A percentile compares a stretch with the other conserved stretches of the same genome.
phyloP scores from a whole-genome alignment of 1,140 invertebrate genomes.

The Galleria mellonella region DNA sequence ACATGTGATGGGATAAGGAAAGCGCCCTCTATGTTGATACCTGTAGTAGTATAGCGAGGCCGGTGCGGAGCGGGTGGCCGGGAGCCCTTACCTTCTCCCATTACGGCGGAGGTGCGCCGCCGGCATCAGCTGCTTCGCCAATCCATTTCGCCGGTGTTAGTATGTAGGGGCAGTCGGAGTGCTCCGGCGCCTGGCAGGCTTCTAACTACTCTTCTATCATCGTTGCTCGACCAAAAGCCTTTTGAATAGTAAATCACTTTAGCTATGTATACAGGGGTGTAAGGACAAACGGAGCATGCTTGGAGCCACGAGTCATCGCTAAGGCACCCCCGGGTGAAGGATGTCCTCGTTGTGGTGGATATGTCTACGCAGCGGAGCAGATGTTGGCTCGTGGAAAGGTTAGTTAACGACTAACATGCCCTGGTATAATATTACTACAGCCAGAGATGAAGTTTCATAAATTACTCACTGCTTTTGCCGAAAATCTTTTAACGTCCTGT shows the following conservation, averaged over 20 bases:
- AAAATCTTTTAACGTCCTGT: too few relatives aligned
- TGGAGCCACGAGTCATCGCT: conserved; percentile 84
- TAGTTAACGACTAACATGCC: conserved; percentile 55
- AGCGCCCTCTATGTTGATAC: conserved; percentile 71
- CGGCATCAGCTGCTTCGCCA: conserved; percentile 60
- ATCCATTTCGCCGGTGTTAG: conserved; percentile 44
- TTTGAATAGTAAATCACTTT: conserved; percentile 21
- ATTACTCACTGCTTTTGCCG: too few relatives aligned
- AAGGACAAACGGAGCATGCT: conserved; percentile 74
- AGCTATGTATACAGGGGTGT: conserved; percentile 44
- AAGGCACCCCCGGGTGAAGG: conserved; percentile 90
- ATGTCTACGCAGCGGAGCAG: conserved; percentile 94
- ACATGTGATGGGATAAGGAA: conserved; percentile 80
- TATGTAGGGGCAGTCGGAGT: conserved; percentile 43
- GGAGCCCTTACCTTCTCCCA: conserved; percentile 77
- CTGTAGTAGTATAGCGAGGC: conserved; percentile 49
- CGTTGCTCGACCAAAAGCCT: conserved; percentile 32
- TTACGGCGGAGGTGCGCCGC: conserved; percentile 74
- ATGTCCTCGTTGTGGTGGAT: conserved; percentile 93
- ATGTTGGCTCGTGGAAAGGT: conserved; percentile 93
- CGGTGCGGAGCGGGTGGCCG: conserved; percentile 65
- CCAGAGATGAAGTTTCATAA: too few relatives aligned
- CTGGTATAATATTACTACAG: neutral
- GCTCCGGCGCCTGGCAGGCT: conserved; percentile 45
- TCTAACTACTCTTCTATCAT: conserved; percentile 60